Evolutionary conservation across 2,888 invertebrate species (phyloP).

Genomic region (Axea sp.): DNA sequence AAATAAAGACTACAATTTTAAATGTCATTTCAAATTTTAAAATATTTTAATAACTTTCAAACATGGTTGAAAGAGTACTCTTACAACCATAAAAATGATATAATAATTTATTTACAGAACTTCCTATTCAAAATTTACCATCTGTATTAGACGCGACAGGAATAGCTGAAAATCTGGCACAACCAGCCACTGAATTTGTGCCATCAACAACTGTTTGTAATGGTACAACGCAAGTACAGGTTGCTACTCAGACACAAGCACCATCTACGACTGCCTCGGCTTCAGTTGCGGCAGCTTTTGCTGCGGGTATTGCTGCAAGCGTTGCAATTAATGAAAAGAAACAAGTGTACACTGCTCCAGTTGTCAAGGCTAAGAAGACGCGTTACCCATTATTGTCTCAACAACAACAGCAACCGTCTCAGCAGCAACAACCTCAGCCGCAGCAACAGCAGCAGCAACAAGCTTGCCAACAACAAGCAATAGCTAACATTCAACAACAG

Average conservation of each 20-base stretch:
- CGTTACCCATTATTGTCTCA: slow-evolving; percentile 75
- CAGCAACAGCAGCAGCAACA: slow-evolving; percentile 57
- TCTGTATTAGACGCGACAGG: slow-evolving; percentile 67
- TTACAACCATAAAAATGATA: too few relatives aligned
- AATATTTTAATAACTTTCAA: too few relatives aligned
- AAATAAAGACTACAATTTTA: too few relatives aligned
- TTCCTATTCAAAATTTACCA: slow-evolving; percentile 72
- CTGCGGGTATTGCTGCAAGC: slow-evolving; percentile 62
- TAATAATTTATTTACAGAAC: too few relatives aligned
- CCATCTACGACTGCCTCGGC: slow-evolving; percentile 71
- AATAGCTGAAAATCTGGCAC: slow-evolving; percentile 66
- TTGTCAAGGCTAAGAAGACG: slow-evolving; percentile 78
- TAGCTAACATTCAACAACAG: slow-evolving; percentile 67
- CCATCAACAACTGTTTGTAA: slow-evolving; percentile 69
- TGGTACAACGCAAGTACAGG: slow-evolving; percentile 82
- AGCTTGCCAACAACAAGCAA: slow-evolving; percentile 68
- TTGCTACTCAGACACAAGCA: slow-evolving; percentile 83
- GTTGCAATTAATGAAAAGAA: slow-evolving; percentile 71
- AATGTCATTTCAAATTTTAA: too few relatives aligned
- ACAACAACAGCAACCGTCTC: slow-evolving; percentile 66
- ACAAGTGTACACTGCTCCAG: slow-evolving; percentile 72
- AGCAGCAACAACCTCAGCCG: slow-evolving; percentile 64
- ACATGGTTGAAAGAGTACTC: too few relatives aligned
- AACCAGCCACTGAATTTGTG: slow-evolving; percentile 65
- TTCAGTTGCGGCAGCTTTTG: slow-evolving; percentile 65